Base-by-base conservation (phyloP, 2,888 invertebrate genomes). In the Heliconius charithonia region DNA sequence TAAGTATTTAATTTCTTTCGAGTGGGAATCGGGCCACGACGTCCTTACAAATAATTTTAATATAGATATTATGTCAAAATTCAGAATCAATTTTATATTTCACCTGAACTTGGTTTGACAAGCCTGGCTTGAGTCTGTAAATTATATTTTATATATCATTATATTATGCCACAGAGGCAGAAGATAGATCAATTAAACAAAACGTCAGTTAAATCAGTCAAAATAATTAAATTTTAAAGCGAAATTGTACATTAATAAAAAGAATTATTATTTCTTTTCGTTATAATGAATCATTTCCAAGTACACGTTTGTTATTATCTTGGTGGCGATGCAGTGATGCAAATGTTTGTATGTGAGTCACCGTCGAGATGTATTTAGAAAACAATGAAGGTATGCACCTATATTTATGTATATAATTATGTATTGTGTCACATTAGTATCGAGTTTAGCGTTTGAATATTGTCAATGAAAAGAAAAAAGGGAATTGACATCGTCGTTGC, bases 181-280 rank as follows among this genome's bases (percentile, higher is more conserved):
- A n/a, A n/a, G 4, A 4, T 12, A 12, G 12, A n/a, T 12, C 59
- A 59, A 12, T 1, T 59, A 59, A 59, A n/a, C n/a, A 59, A 59
- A n/a, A 59, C 12, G 59, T n/a, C 59, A 59, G 59, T 19, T 1
- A 41, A 7, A 16, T 69, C 25, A 69, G 69, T 69, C 7, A 69
- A 69, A 25, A 41, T 4, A 69, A 25, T 7, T 13, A 22, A 25
- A 37, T 37, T n/a, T 12, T 41, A 41, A n/a, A n/a, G 12, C n/a
- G 6, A 25, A 12, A 67, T 67, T 13, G n/a, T 13, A 87, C 85
- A 86, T 85, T 88, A 90, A 89, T 89, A 51, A 2, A 51, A 22
- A 51, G 19, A 51, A 92, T 72, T 25, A 59, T n/a, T 56, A 72
- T 72, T 72, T 59, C 13, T 72, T 72, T 59, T 37, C 32, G 37